Conservation (phyloP, 92 coral and sea anemone genomes). For the Epizoanthus illoricatus region DNA sequence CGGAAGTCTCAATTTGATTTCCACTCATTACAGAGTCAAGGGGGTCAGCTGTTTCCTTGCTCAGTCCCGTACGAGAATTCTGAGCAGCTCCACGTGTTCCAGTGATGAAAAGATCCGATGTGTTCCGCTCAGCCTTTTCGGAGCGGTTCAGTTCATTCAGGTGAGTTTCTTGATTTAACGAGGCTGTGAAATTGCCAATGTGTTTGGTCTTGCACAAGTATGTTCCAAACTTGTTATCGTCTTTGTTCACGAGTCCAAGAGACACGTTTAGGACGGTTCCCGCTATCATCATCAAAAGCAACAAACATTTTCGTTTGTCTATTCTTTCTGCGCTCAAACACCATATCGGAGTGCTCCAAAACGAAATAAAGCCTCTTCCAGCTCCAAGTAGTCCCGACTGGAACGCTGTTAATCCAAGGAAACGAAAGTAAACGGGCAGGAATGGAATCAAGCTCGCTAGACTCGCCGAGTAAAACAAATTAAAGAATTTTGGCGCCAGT, state of each 20-base stretch:
- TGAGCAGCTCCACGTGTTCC: background rate
- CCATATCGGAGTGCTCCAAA: constrained; percentile 85
- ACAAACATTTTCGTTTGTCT: constrained; percentile 68
- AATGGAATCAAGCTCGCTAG: constrained; percentile 74
- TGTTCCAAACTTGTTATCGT: constrained; percentile 50
- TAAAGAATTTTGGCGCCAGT: constrained; percentile 74
- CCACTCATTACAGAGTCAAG: background rate
- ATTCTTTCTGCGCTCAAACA: constrained; percentile 66
- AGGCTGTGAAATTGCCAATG: constrained; percentile 11
- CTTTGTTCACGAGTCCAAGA: constrained; percentile 62
- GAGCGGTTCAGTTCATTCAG: constrained; percentile 10
- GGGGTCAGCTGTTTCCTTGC: background rate
- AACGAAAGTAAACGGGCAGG: constrained; percentile 95
- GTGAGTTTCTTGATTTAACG: background rate
- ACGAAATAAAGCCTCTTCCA: constrained; percentile 64
- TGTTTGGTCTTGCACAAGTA: constrained; percentile 46
- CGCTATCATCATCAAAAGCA: constrained; percentile 61
- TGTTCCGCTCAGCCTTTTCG: background rate
- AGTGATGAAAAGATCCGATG: background rate
- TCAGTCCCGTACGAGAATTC: constrained; percentile 4
- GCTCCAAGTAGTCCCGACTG: constrained; percentile 87
- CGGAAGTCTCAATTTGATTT: background rate
- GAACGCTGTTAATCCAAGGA: constrained; percentile 87
- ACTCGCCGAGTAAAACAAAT: constrained; percentile 76
- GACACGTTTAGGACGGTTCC: constrained; percentile 68